Percentiles rank a stretch among this genome's conserved stretches.
Evolutionary conservation across 2,113 vertebrate genomes (phyloP).

Genomic region (Hiodon alosoides): DNA sequence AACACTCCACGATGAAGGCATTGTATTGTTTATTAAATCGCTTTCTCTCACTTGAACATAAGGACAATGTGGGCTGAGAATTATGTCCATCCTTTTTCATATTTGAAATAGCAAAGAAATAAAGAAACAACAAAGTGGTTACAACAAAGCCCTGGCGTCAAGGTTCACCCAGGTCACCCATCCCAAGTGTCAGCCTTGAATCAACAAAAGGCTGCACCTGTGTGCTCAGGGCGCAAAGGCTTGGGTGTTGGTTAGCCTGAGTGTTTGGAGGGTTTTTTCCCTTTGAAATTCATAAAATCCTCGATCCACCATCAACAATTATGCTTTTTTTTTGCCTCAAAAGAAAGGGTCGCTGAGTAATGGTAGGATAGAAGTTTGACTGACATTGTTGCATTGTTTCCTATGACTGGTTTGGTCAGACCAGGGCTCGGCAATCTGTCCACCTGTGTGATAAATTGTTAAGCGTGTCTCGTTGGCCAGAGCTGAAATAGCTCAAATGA

Average conservation of each 20-base stretch:
- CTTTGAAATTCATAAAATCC: no score
- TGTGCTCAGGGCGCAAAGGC: neutral
- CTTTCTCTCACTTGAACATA: no score
- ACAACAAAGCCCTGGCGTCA: neutral
- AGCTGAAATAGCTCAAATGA: neutral
- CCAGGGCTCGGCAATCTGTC: neutral
- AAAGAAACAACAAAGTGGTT: neutral
- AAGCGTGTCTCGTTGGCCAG: constrained; percentile 14
- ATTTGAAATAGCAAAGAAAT: no score
- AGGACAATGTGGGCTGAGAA: no score
- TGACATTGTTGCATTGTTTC: neutral
- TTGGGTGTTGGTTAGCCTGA: neutral
- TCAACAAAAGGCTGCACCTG: neutral
- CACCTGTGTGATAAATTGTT: constrained; percentile 20
- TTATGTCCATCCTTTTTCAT: no score
- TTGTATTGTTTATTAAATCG: no score
- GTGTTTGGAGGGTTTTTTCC: no score
- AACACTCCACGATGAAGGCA: no score
- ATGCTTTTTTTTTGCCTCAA: no score
- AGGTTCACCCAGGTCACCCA: neutral
- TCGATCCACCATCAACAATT: no score
- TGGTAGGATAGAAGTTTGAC: no score
- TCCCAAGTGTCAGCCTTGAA: neutral
- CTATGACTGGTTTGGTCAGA: neutral
- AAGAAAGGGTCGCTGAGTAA: no score